These are phyloP conservation scores for Sebastes miniatus DNA, from an alignment of 2,797 vertebrate genomes.

Conservation along the genomic window DNA sequence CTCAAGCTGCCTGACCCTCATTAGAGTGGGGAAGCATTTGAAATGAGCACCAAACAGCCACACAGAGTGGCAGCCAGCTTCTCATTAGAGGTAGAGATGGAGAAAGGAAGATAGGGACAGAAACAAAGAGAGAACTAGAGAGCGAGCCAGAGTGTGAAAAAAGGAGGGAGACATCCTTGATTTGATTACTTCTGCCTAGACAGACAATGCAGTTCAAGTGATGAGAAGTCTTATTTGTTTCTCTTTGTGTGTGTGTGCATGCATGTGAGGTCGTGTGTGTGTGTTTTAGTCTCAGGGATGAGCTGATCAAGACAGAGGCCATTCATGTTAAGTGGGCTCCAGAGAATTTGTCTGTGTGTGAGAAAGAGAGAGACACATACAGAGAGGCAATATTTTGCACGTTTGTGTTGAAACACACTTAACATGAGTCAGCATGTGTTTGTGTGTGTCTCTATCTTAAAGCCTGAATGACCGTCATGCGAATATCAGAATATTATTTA, in stretches of 20 bases:
- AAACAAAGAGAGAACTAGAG: slow-evolving; percentile 33
- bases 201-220: slow-evolving; percentile 29
- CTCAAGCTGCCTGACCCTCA: slow-evolving; percentile 26
- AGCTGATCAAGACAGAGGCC: slow-evolving; percentile 33
- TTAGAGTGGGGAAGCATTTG: slow-evolving; percentile 35
- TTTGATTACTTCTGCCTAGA: slow-evolving; percentile 71
- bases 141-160: slow-evolving; percentile 24
- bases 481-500: not conserved
- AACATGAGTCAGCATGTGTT: slow-evolving; percentile 6
- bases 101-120: slow-evolving; percentile 25
- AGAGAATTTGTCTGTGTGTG: not conserved
- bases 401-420: not conserved
- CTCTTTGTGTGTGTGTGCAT: slow-evolving; percentile 40
- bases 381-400: not conserved
- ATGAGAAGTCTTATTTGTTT: slow-evolving; percentile 58
- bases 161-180: slow-evolving; percentile 51
- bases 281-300: slow-evolving; percentile 13
- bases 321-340: slow-evolving; percentile 36
- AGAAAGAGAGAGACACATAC: not conserved
- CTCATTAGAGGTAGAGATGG: slow-evolving; percentile 54
- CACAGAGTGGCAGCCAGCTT: slow-evolving; percentile 43
- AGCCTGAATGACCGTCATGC: not conserved
- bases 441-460: not conserved
- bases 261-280: not conserved
- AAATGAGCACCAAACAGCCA: slow-evolving; percentile 32